phyloP scores from a whole-genome alignment of 1,140 invertebrate genomes.

The Charaxes varanes region DNA sequence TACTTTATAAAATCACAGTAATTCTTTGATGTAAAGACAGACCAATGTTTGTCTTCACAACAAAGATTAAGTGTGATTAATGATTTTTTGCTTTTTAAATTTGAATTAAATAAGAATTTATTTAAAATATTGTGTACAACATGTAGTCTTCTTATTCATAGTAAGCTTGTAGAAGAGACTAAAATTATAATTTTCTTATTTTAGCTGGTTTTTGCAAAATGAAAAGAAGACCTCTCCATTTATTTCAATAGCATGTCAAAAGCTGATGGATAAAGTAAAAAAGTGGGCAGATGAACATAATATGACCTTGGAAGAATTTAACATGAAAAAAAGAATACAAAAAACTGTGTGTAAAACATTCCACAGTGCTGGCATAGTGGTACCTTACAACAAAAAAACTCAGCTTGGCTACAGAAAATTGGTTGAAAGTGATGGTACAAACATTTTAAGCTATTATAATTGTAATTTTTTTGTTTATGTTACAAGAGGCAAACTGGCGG shows the following conservation, averaged over 20 bases:
- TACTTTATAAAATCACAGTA: no score
- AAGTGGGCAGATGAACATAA: conserved; percentile 79
- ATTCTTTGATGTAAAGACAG: no score
- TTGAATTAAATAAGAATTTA: no score
- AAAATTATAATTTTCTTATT: conserved; percentile 41
- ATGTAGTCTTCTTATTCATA: no score
- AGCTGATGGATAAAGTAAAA: conserved; percentile 78
- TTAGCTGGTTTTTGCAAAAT: conserved; percentile 78
- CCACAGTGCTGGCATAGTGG: conserved; percentile 91
- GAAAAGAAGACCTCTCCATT: conserved; percentile 80
- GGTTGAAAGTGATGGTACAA: conserved; percentile 81
- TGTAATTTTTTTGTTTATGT: no score
- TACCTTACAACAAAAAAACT: conserved; percentile 87
- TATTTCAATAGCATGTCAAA: conserved; percentile 75
- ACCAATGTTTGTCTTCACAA: no score
- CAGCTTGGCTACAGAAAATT: conserved; percentile 87
- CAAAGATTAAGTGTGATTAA: neutral
- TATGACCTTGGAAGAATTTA: conserved; percentile 77
- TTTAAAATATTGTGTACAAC: no score
- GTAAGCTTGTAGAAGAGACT: no score
- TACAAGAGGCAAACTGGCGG: no score
- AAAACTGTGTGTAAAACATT: conserved; percentile 86
- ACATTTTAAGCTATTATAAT: neutral
- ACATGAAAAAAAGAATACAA: conserved; percentile 77
- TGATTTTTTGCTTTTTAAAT: no score